Evolutionary conservation across 2,797 vertebrate species (phyloP), one percentile per base, ranked within the genome.

Genomic region (Rhinatrema bivittatum): DNA sequence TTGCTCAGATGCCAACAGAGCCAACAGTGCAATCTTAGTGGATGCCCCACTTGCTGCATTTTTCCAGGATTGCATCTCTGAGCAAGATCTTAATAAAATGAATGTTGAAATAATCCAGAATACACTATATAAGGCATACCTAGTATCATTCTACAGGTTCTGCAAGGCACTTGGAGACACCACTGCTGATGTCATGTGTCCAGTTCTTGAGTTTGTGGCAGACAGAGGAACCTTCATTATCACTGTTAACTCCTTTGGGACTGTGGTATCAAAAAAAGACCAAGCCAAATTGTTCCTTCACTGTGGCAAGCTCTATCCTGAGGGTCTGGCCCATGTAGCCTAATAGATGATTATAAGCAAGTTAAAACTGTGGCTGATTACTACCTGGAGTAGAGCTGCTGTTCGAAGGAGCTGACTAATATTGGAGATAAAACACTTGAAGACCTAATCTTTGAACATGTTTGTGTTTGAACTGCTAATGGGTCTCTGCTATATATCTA

Each of bases 71-170:
- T 99, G 96, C 71, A 98, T 99, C 72, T 99, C 95, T 27, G 96
- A 99, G 53, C 96, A 99, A 74, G 96, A 99, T 69, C 78, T 99
- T 52, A 96, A 99, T 54, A 94, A 99, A 75, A 99, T 98, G 95
- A 99, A 99, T 70, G 99, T 99, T 3, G 96, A 99, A 77, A 99
- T 99, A 13, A 99, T 99, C 47, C 88, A 94, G 37, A 99, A 99
- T 67, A 98, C 96, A 0, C 87, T 99, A 7, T 99, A 99, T 63
- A 98, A 98, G 96, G 96, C 96, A 14, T 99, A 99, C 54, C 78
- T 99, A 22, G 96, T 99, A 63, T 93, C 92, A 33, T 99, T 99
- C 72, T 98, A 98, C 68, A 99, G 98, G 56, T 98, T 99, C 81
- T 99, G 96, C 67, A 88, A 88, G 37, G 77, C 77, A 1, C 69